Evolutionary conservation across 2,888 invertebrate genomes (phyloP).

Genomic region (Eupithecia dodoneata): DNA sequence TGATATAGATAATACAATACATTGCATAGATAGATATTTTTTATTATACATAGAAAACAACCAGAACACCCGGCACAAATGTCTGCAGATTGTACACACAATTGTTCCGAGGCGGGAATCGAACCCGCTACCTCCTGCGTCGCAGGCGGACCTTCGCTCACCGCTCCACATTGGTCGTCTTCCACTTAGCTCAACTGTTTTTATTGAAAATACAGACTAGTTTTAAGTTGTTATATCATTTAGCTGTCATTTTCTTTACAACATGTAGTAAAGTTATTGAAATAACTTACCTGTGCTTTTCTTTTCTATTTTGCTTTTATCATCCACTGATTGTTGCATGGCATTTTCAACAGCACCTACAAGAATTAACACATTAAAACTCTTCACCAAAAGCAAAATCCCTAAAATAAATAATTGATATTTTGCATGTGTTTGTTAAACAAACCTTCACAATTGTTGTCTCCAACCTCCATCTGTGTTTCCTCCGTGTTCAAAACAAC

Average conservation of each 20-base stretch:
- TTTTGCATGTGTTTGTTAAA: not conserved
- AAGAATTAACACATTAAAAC: not conserved
- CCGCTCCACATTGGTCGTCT: too few species aligned
- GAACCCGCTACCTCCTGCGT: too few species aligned
- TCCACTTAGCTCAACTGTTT: not conserved
- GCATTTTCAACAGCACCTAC: not conserved
- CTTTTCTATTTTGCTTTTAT: conserved; percentile 4
- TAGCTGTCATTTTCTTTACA: too few species aligned
- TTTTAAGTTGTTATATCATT: not conserved
- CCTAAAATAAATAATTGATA: not conserved
- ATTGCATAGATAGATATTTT: too few species aligned
- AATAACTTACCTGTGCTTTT: not conserved
- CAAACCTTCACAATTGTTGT: conserved; percentile 38
- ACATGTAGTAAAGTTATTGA: not conserved
- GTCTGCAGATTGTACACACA: too few species aligned
- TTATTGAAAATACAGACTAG: not conserved
- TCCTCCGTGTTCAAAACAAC: conserved; percentile 41
- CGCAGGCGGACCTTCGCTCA: too few species aligned
- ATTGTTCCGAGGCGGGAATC: too few species aligned
- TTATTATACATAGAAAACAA: too few species aligned
- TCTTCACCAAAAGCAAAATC: not conserved
- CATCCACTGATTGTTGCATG: not conserved
- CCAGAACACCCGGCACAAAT: too few species aligned
- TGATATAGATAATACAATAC: too few species aligned
- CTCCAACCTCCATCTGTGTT: conserved; percentile 37